Evolutionary conservation across 2,888 invertebrate genomes (phyloP), one percentile per base, ranked within the genome.

Genomic region (Bugula neritina): DNA sequence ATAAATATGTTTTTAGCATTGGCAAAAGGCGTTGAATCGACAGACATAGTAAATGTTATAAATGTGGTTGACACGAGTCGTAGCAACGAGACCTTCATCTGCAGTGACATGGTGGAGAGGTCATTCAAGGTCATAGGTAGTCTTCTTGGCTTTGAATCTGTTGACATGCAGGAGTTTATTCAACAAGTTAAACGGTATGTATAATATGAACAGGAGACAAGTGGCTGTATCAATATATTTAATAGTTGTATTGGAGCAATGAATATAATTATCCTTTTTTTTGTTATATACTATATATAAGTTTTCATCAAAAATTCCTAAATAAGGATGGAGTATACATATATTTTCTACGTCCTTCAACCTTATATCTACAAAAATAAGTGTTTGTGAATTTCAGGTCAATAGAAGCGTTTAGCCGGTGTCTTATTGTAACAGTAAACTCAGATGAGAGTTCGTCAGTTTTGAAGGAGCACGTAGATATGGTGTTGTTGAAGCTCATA

Each of bases 401-500:
- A 5, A 31, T 63, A 29, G 29, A 31, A 34, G 27, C 31, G 10
- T 63, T 63, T 31, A 31, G 25, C 21, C 27, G 63, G 5, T 63
- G 63, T 31, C 63, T 63, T 34, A 63, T 63, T 21, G 63, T 63
- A 2, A 63, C 63, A 10, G 34, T 63, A 3, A 25, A 21, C 17
- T 31, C 63, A 21, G 31, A 63, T 29, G 63, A n/a, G n/a, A 63
- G 31, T 10, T 13, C 31, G 3, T 27, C 31, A 5, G 34, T 63
- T 5, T 27, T 63, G 63, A 63, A 63, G 31, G 25, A 63, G 31
- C 63, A 63, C 31, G 13, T 63, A 31, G 63, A 63, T 10, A 31
- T 63, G 63, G 34, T 34, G 17, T 31, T 63, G 27, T 31, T 63
- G 3, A 63, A 27, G 3, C n/a, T 63, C 5, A 63, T 63, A 13